These are phyloP conservation scores for Leptodactylus fuscus DNA, from an alignment of 2,113 vertebrate species.

Conservation along the genomic window DNA sequence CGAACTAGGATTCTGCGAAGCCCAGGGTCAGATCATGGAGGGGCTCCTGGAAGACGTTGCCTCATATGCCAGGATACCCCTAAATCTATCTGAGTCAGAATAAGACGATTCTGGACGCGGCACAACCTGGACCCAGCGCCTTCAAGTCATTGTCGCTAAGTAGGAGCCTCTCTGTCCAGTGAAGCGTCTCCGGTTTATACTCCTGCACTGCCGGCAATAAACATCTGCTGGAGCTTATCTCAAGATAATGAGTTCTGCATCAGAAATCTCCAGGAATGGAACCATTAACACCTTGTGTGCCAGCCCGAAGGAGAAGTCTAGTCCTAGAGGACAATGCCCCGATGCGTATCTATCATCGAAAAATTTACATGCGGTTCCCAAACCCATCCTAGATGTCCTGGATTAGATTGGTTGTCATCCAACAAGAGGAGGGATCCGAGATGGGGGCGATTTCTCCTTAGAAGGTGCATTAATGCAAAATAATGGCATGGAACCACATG, in stretches of 20 bases:
- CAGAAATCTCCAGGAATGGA: not conserved
- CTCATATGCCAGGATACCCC: no score
- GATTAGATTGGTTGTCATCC: no score
- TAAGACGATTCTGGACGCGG: no score
- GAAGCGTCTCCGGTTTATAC: not conserved
- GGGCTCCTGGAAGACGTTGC: no score
- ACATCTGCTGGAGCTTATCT: slow-evolving; percentile 24
- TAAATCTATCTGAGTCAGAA: not conserved
- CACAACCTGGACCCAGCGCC: not conserved
- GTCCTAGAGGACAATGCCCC: not conserved
- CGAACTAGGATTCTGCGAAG: no score
- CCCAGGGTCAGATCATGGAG: no score
- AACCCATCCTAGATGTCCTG: no score
- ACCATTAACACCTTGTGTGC: slow-evolving; percentile 8
- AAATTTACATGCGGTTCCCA: no score
- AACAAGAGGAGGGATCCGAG: no score
- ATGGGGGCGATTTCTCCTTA: no score
- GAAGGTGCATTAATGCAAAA: no score
- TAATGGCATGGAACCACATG: no score
- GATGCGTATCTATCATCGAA: not conserved
- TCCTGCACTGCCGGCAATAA: slow-evolving; percentile 2
- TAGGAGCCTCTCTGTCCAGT: not conserved
- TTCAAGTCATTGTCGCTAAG: not conserved
- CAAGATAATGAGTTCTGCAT: slow-evolving; percentile 37
- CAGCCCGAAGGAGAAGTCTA: not conserved